Evolutionary conservation across 2,113 vertebrate species (phyloP).

Genomic region (Balaeniceps rex): DNA sequence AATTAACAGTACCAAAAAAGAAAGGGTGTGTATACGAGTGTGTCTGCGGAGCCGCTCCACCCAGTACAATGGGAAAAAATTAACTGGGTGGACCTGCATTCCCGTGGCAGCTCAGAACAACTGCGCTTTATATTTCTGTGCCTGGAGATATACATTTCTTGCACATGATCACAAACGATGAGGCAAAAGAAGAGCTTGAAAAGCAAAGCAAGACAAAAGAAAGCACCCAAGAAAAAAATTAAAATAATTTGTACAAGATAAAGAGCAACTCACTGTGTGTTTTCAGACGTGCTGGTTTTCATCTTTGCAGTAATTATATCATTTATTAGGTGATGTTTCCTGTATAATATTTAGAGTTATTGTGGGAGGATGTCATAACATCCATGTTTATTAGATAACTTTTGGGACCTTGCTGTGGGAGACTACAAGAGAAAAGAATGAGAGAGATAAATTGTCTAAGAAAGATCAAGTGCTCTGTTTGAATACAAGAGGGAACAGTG

Average conservation of each 20-base stretch:
- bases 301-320: not conserved
- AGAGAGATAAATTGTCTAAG: not conserved
- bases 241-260: not conserved
- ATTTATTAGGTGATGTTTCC: not conserved
- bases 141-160: constrained; percentile 23
- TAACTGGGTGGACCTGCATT: constrained; percentile 45
- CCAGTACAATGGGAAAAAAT: constrained; percentile 20
- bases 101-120: not conserved
- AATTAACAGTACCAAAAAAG: constrained; percentile 45
- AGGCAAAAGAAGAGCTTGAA: not conserved
- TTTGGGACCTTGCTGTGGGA: not conserved
- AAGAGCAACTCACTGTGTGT: not conserved
- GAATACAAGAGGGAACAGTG: not conserved
- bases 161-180: not conserved
- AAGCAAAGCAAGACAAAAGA: not conserved
- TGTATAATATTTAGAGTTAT: not conserved
- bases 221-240: not conserved
- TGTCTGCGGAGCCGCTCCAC: constrained; percentile 9
- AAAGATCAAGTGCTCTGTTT: not conserved
- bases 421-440: not conserved
- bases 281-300: not conserved
- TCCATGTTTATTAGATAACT: not conserved
- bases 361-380: not conserved
- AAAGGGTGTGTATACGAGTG: not conserved
- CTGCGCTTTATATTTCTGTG: not conserved